These are phyloP conservation scores for Synergus itoensis DNA, from an alignment of 2,888 invertebrate species.

Conservation along the genomic window DNA sequence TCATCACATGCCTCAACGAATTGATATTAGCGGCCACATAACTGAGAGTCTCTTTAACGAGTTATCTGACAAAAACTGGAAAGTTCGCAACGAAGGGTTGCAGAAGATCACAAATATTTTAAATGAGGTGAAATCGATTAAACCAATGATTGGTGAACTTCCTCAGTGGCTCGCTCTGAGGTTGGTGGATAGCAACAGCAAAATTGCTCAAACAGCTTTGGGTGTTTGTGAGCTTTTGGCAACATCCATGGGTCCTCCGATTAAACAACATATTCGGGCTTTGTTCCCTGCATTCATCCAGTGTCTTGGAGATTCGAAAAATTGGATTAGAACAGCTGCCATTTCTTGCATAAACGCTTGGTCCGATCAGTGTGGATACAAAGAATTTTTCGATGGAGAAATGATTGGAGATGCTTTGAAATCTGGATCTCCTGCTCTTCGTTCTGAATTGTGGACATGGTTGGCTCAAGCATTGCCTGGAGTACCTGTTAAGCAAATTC, in stretches of 20 bases:
- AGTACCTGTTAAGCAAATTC: conserved; percentile 85
- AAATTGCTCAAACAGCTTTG: conserved; percentile 91
- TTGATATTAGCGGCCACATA: conserved; percentile 90
- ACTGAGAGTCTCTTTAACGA: conserved; percentile 90
- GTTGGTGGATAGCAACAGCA: conserved; percentile 94
- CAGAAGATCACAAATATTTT: conserved; percentile 85
- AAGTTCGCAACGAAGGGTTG: conserved; percentile 83
- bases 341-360: conserved; percentile 91
- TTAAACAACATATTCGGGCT: conserved; percentile 88
- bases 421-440: conserved; percentile 89
- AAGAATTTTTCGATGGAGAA: conserved; percentile 92
- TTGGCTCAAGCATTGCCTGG: conserved; percentile 89
- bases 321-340: conserved; percentile 89
- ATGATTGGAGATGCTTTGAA: conserved; percentile 93
- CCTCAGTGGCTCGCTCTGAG: conserved; percentile 89
- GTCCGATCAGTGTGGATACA: conserved; percentile 89
- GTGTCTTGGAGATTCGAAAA: conserved; percentile 85
- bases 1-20: conserved; percentile 86
- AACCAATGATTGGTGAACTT: conserved; percentile 90
- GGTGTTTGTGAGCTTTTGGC: conserved; percentile 91
- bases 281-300: conserved; percentile 91
- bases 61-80: conserved; percentile 95
- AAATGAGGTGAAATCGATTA: conserved; percentile 88
- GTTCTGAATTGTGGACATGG: conserved; percentile 92
- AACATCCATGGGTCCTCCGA: conserved; percentile 89